Evolutionary conservation across 2,113 vertebrate species (phyloP).

Genomic region (Cacatua alba): DNA sequence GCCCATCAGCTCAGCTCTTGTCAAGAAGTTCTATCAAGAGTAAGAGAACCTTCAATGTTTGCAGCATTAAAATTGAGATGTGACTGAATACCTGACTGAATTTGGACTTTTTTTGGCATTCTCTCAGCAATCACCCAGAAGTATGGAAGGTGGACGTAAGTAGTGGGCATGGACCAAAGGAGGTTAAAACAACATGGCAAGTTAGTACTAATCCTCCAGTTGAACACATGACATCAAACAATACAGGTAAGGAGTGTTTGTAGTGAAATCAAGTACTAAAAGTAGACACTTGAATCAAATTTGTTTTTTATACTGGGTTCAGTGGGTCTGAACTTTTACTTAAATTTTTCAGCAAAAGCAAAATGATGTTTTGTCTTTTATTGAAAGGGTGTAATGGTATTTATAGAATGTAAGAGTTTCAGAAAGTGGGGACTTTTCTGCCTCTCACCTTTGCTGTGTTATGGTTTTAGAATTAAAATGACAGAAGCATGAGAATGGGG

Average conservation of each 20-base stretch:
- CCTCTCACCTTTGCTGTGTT: background rate
- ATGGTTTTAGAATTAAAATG: background rate
- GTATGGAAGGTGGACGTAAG: constrained; percentile 88
- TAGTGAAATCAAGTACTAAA: background rate
- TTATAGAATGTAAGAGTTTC: background rate
- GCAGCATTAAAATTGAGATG: background rate
- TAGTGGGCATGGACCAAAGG: constrained; percentile 82
- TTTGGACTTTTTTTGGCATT: background rate
- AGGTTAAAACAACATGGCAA: constrained; percentile 85
- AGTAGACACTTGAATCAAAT: background rate
- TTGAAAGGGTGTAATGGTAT: background rate
- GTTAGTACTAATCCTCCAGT: constrained; percentile 81
- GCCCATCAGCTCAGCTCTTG: constrained; percentile 84
- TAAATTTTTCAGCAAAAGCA: background rate
- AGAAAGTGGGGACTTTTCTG: background rate
- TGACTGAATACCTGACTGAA: background rate
- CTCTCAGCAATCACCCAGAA: constrained; percentile 81
- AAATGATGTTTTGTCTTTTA: background rate
- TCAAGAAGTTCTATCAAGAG: constrained; percentile 90
- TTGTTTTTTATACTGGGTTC: background rate
- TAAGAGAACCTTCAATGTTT: constrained; percentile 60
- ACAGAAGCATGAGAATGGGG: background rate
- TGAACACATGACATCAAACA: constrained; percentile 78
- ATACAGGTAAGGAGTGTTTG: constrained; percentile 68
- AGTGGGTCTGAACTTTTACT: background rate